These are phyloP conservation scores for Fregetta grallaria DNA, from an alignment of 2,113 vertebrate genomes.

Conservation along the genomic window DNA sequence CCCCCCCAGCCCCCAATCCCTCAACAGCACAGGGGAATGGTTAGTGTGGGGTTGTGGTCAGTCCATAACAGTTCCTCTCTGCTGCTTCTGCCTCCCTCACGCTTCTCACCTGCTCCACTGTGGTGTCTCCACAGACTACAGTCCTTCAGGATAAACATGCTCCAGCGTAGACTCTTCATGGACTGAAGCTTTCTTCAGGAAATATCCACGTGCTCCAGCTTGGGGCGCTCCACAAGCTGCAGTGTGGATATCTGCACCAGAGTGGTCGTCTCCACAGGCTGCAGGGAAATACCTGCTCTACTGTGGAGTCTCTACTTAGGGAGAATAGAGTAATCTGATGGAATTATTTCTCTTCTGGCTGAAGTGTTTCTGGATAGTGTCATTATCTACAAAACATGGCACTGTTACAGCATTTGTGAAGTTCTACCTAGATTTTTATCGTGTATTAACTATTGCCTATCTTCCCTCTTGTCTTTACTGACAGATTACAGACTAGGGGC, in stretches of 20 bases:
- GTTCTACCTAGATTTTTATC: neutral
- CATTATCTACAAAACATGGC: neutral
- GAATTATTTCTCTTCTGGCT: neutral
- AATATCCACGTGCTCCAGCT: neutral
- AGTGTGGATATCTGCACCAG: neutral
- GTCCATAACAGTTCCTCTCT: neutral
- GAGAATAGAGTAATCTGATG: neutral
- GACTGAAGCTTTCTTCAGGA: neutral
- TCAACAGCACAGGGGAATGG: neutral
- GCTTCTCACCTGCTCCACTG: neutral
- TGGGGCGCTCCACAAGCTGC: neutral
- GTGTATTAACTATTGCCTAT: neutral
- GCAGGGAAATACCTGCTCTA: neutral
- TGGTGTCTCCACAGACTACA: neutral
- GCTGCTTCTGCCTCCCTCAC: neutral
- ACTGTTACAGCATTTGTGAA: neutral
- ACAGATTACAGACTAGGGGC: neutral
- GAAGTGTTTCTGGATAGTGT: neutral
- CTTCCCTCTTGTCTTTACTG: neutral
- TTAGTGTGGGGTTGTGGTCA: neutral
- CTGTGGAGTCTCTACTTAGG: neutral
- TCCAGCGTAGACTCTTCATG: neutral
- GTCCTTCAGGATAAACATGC: neutral
- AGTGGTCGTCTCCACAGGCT: neutral
- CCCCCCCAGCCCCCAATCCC: accelerated